phyloP scores from a whole-genome alignment of 2,888 invertebrate genomes.

The Augiades crinisus region DNA sequence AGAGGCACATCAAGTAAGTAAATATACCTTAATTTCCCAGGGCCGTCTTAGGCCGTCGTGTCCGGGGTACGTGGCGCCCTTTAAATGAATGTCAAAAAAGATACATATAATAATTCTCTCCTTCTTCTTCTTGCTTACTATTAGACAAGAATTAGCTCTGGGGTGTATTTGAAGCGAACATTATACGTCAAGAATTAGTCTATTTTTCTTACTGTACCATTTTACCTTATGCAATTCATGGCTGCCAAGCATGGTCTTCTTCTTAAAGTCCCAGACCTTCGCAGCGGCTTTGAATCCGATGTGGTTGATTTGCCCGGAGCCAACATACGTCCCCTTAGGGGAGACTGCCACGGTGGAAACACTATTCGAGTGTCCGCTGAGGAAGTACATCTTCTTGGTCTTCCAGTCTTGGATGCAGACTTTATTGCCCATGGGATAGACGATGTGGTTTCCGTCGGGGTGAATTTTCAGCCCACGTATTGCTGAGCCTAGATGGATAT shows the following conservation, averaged over 20 bases:
- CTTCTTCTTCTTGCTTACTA: too few species aligned
- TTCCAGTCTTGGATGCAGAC: slow-evolving; percentile 86
- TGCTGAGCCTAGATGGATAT: slow-evolving; percentile 51
- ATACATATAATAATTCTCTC: too few species aligned
- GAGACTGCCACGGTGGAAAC: slow-evolving; percentile 91
- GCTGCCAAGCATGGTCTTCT: slow-evolving; percentile 81
- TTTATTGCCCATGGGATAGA: slow-evolving; percentile 91
- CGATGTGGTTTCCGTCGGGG: slow-evolving; percentile 85
- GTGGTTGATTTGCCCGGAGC: slow-evolving; percentile 94
- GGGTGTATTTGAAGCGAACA: too few species aligned
- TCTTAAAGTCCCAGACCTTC: slow-evolving; percentile 93
- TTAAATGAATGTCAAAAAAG: too few species aligned
- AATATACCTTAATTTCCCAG: too few species aligned
- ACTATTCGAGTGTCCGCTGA: slow-evolving; percentile 90
- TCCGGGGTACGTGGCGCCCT: too few species aligned
- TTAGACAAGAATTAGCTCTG: too few species aligned
- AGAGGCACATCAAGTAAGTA: too few species aligned
- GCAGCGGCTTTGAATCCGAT: slow-evolving; percentile 94
- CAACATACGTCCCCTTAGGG: slow-evolving; percentile 87
- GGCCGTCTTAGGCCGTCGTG: too few species aligned
- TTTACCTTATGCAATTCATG: slow-evolving; percentile 92
- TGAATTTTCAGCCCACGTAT: slow-evolving; percentile 85
- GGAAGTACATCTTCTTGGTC: slow-evolving; percentile 87
- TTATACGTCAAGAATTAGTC: too few species aligned
- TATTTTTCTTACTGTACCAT: too few species aligned